Evolutionary conservation across 1,140 invertebrate species (phyloP), one percentile per base, ranked within the genome.

Genomic region (Schmidtea mediterranea): DNA sequence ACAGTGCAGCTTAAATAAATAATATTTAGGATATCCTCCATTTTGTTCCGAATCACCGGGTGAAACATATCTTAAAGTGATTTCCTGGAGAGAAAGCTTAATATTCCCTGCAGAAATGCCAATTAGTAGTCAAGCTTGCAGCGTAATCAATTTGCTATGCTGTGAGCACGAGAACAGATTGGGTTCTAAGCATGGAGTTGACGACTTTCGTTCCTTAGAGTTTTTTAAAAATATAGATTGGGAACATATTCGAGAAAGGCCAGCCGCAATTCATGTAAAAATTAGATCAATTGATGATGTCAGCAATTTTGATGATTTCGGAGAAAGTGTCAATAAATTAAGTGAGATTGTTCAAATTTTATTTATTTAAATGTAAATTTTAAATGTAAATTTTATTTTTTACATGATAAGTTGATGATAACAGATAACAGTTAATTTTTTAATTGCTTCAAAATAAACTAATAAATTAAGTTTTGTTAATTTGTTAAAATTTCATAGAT

Each of bases 21-120:
- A n/a, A n/a, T n/a, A n/a, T 56, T 13, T 57, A 77, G 77, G 90
- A 38, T 97, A 95, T 69, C 90, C 92, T 52, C 90, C 90, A 36
- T 98, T 98, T 67, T 97, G 90, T 65, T 92, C 86, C 32, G 90
- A 97, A 67, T 95, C 89, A 60, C 87, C 90, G 12, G 86, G 95
- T 67, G 92, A 97, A 69, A 97, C 90, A n/a, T 97, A 98, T 69
- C 75, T 82, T 46, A 98, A 98, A 73, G 87, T 98, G 43, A 94
- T 97, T 82, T 92, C 89, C 61, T 98, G 90, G 90, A 72, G 82
- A 53, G 86, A 97, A 59, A 95, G 89, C 1, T 70, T 98, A 40
- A 76, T 86, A 19, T 97, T 97, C 66, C 92, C 92, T 10, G 87
- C 89, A 1, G 90, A 97, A 73, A 83, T 94, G 55, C 90, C 90